These are phyloP conservation scores for Incurvaria masculella DNA, from an alignment of 2,888 invertebrate genomes.

Conservation along the genomic window DNA sequence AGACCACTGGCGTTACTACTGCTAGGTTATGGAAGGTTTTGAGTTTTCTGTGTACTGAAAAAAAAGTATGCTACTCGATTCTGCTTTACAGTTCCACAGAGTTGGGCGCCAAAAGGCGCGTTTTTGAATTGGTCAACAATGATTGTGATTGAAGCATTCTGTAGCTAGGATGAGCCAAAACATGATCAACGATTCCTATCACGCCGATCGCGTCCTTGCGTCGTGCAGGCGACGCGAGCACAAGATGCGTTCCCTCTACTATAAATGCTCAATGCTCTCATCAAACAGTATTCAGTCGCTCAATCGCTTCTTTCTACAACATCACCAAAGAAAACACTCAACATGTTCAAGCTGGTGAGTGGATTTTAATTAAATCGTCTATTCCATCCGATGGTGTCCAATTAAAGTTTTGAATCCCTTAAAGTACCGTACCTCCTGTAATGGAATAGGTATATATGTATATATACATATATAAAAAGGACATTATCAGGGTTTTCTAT, in stretches of 20 bases:
- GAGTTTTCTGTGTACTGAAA: too few relatives aligned
- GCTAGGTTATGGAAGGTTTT: too few relatives aligned
- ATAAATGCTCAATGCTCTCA: background rate
- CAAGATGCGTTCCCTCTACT: background rate
- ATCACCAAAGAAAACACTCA: slow-evolving; percentile 29
- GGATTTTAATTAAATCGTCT: slow-evolving; percentile 10
- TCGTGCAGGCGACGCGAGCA: background rate
- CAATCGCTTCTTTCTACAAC: background rate
- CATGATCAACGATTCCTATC: background rate
- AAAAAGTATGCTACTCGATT: too few relatives aligned
- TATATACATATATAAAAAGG: too few relatives aligned
- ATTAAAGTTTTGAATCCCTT: too few relatives aligned
- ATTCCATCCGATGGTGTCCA: background rate
- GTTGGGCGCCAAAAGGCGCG: too few relatives aligned
- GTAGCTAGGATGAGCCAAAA: background rate
- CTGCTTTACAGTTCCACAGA: too few relatives aligned
- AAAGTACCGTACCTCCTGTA: too few relatives aligned
- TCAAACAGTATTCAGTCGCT: background rate
- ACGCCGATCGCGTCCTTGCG: background rate
- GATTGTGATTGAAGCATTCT: background rate
- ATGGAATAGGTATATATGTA: too few relatives aligned
- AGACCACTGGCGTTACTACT: too few relatives aligned
- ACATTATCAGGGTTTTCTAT: too few relatives aligned
- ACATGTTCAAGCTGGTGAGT: slow-evolving; percentile 55
- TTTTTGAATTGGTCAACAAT: too few relatives aligned